A percentile compares a stretch with the other conserved stretches of the same genome.
phyloP scores from a whole-genome alignment of 2,797 vertebrate genomes.

The Pelodytes ibericus region DNA sequence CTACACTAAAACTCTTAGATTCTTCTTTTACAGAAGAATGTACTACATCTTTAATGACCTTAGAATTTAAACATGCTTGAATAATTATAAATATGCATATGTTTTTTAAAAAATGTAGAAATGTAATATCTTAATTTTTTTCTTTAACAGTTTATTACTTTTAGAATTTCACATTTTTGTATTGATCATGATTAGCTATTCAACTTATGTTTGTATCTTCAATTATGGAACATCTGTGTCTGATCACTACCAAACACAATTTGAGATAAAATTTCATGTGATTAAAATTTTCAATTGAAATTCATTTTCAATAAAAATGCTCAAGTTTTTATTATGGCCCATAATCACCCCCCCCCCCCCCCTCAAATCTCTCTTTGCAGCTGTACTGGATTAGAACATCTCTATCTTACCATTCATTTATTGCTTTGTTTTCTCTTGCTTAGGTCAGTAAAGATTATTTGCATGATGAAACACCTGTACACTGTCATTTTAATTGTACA shows the following conservation, averaged over 20 bases:
- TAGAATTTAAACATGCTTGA: too few relatives aligned
- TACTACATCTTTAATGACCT: too few relatives aligned
- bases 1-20: too few relatives aligned
- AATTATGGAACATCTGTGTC: neutral
- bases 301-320: neutral
- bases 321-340: neutral
- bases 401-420: too few relatives aligned
- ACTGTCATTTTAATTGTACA: too few relatives aligned
- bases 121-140: too few relatives aligned
- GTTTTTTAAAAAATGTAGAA: too few relatives aligned
- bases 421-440: neutral
- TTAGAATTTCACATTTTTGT: neutral
- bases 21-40: too few relatives aligned
- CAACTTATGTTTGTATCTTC: neutral
- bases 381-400: neutral
- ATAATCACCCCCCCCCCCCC: neutral
- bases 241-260: neutral
- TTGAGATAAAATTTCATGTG: neutral
- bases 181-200: constrained; percentile 1
- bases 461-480: too few relatives aligned
- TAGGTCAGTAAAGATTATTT: neutral
- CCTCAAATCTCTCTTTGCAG: neutral
- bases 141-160: too few relatives aligned
- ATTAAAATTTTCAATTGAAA: neutral
- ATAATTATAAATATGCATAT: too few relatives aligned